A percentile compares a stretch with the other conserved stretches of the same genome.
Conservation (phyloP, 2,113 vertebrate species). For the Zapornia atra region DNA sequence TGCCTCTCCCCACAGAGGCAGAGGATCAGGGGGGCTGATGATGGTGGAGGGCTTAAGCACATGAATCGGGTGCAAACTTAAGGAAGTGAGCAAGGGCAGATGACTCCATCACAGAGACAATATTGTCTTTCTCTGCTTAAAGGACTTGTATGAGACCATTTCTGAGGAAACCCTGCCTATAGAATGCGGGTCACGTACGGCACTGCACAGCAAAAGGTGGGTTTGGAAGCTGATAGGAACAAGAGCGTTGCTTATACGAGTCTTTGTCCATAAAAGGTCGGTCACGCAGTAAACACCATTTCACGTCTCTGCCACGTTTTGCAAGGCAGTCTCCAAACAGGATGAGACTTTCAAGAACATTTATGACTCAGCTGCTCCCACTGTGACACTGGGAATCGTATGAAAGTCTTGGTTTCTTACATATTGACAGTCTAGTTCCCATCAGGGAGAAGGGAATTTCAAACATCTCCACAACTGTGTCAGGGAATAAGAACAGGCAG, state of each 20-base stretch:
- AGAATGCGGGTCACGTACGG: background rate
- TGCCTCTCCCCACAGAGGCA: background rate
- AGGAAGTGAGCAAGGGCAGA: background rate
- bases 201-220: background rate
- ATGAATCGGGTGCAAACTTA: slow-evolving; percentile 15
- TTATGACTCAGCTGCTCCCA: background rate
- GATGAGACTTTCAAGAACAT: background rate
- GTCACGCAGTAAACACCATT: background rate
- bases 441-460: background rate
- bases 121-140: background rate
- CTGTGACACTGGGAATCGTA: background rate
- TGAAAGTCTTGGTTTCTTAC: background rate
- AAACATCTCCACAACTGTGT: background rate
- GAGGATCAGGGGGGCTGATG: background rate
- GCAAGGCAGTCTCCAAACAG: background rate
- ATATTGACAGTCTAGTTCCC: background rate
- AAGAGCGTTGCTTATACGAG: background rate
- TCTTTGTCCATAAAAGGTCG: background rate
- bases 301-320: background rate
- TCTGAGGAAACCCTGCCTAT: background rate
- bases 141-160: background rate
- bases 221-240: background rate
- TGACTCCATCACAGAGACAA: background rate
- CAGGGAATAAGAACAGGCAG: background rate
- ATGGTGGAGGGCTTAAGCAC: background rate